These are phyloP conservation scores for Dendropsophus ebraccatus DNA, from an alignment of 2,113 vertebrate genomes.

Conservation along the genomic window DNA sequence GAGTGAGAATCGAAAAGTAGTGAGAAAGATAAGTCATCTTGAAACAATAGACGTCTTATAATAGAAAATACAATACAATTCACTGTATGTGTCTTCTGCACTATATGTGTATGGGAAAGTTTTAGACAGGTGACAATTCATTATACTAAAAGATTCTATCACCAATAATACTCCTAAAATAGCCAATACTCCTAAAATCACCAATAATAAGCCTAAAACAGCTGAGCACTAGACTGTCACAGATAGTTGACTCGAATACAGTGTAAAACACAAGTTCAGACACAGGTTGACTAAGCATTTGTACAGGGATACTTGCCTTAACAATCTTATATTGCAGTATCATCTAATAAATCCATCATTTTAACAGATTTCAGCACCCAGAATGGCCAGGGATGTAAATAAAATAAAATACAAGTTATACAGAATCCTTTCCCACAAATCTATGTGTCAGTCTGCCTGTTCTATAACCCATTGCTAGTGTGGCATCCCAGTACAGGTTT, in stretches of 20 bases:
- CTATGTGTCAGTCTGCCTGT: too few relatives aligned
- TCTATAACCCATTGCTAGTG: too few relatives aligned
- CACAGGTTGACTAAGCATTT: not conserved
- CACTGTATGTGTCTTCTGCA: not conserved
- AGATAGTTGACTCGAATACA: not conserved
- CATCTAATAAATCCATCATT: not conserved
- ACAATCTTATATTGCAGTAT: not conserved
- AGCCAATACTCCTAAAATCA: not conserved
- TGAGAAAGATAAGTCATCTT: not conserved
- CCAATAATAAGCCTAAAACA: not conserved
- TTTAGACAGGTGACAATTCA: not conserved
- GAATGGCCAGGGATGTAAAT: too few relatives aligned
- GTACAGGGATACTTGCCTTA: not conserved
- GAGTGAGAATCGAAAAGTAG: constrained; percentile 59
- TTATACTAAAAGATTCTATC: constrained; percentile 1
- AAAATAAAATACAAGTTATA: too few relatives aligned
- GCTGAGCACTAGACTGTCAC: not conserved
- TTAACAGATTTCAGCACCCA: not conserved
- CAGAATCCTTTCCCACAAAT: too few relatives aligned
- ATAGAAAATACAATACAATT: not conserved
- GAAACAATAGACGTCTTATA: constrained; percentile 1
- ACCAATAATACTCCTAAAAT: too few relatives aligned
- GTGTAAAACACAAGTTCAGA: not conserved
- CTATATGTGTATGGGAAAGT: not conserved
- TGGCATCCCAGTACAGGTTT: too few relatives aligned